phyloP scores from a whole-genome alignment of 2,888 invertebrate genomes.

The Autographa gamma region DNA sequence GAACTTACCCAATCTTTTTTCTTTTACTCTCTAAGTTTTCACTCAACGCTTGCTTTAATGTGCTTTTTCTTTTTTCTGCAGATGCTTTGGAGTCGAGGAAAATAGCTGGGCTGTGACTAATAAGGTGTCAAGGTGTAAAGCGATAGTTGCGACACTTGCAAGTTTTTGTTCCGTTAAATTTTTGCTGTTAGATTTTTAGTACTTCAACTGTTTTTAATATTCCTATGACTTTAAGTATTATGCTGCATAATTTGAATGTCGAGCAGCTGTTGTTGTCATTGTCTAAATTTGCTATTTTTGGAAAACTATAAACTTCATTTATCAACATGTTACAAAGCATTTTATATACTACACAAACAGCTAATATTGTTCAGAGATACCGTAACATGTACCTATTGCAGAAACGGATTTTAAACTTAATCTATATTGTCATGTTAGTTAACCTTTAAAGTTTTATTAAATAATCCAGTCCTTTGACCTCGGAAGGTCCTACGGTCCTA shows the following conservation, averaged over 20 bases:
- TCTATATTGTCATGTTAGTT: neutral
- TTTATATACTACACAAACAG: too few species aligned
- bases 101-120: constrained; percentile 40
- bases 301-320: too few species aligned
- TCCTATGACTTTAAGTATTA: too few species aligned
- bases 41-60: constrained; percentile 34
- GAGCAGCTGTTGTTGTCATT: too few species aligned
- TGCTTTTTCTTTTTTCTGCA: constrained; percentile 40
- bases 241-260: too few species aligned
- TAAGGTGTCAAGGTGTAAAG: constrained; percentile 31
- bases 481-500: neutral
- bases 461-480: neutral
- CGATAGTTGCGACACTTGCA: constrained; percentile 3
- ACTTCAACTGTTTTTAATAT: too few species aligned
- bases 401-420: neutral
- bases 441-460: neutral
- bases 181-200: neutral
- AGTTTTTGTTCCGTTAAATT: constrained; percentile 6
- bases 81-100: constrained; percentile 35
- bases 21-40: constrained; percentile 44
- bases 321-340: too few species aligned
- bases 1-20: constrained; percentile 56
- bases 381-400: too few species aligned
- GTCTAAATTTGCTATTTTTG: too few species aligned
- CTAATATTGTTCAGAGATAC: too few species aligned